Evolutionary conservation across 2,888 invertebrate genomes (phyloP).

Genomic region (Athalia rosae): DNA sequence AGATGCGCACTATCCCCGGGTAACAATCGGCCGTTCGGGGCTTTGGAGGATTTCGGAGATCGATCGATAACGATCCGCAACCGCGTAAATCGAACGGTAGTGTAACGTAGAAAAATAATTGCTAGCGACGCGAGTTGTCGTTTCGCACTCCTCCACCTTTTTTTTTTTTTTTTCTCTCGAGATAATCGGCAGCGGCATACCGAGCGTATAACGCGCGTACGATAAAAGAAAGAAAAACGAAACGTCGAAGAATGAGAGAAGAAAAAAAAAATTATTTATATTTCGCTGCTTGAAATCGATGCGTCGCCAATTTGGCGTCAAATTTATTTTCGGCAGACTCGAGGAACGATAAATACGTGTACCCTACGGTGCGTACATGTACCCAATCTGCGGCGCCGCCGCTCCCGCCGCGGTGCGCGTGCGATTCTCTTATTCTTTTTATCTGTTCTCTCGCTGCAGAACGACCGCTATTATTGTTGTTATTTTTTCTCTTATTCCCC

Average conservation of each 20-base stretch:
- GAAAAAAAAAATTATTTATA: not conserved
- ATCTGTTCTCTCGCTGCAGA: not conserved
- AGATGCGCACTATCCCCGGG: not conserved
- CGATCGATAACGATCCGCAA: too few species aligned
- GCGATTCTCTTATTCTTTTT: not conserved
- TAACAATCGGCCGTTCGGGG: not conserved
- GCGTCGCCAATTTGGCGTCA: constrained; percentile 32
- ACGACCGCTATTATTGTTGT: too few species aligned
- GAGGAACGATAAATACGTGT: constrained; percentile 20
- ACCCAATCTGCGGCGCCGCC: not conserved
- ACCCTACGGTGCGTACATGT: not conserved
- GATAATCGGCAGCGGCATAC: too few species aligned
- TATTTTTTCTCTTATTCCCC: not conserved
- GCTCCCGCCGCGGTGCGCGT: not conserved
- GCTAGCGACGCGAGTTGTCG: too few species aligned
- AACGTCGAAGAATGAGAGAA: too few species aligned
- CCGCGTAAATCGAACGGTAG: too few species aligned
- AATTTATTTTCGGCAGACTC: constrained; percentile 37
- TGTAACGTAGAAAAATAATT: too few species aligned
- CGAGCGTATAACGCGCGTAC: too few species aligned
- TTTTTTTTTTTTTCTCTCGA: too few species aligned
- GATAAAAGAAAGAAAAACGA: too few species aligned
- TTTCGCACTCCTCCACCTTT: too few species aligned
- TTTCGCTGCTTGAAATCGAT: constrained; percentile 20
- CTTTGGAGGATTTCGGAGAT: too few species aligned